Conservation (phyloP, 1,140 invertebrate genomes). For the Papilio polyxenes region DNA sequence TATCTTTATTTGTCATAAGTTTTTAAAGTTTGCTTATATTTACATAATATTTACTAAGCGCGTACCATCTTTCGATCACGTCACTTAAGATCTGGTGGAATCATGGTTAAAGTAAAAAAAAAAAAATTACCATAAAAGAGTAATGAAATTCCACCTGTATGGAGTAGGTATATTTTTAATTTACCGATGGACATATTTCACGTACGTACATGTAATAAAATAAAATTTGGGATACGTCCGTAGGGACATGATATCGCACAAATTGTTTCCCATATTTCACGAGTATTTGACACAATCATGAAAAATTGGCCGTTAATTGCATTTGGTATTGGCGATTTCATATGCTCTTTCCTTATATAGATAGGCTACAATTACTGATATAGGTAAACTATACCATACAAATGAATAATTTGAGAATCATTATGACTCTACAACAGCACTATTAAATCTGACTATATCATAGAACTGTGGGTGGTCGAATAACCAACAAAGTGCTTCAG, state of each 20-base stretch:
- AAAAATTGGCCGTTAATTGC: constrained; percentile 38
- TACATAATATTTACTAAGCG: no score
- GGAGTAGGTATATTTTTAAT: constrained; percentile 34
- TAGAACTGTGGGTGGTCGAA: no score
- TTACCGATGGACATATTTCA: constrained; percentile 36
- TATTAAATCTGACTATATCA: no score
- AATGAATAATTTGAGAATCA: background rate
- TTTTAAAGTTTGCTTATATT: background rate
- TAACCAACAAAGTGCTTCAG: no score
- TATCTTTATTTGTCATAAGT: background rate
- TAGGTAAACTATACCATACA: background rate
- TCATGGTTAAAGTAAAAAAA: background rate
- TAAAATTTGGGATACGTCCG: constrained; percentile 38
- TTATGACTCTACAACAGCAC: background rate
- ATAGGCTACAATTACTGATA: background rate
- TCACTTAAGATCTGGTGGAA: no score
- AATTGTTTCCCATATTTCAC: constrained; percentile 39
- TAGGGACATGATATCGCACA: constrained; percentile 38
- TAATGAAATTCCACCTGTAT: constrained; percentile 8
- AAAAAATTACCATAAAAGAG: background rate
- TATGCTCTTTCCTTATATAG: constrained; percentile 7
- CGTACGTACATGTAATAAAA: constrained; percentile 33
- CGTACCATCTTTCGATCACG: no score
- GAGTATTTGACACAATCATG: constrained; percentile 39
- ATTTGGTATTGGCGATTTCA: constrained; percentile 33